Percentiles rank a stretch among this genome's conserved stretches.
phyloP scores from a whole-genome alignment of 1,140 invertebrate species.

The Nymphalis io region DNA sequence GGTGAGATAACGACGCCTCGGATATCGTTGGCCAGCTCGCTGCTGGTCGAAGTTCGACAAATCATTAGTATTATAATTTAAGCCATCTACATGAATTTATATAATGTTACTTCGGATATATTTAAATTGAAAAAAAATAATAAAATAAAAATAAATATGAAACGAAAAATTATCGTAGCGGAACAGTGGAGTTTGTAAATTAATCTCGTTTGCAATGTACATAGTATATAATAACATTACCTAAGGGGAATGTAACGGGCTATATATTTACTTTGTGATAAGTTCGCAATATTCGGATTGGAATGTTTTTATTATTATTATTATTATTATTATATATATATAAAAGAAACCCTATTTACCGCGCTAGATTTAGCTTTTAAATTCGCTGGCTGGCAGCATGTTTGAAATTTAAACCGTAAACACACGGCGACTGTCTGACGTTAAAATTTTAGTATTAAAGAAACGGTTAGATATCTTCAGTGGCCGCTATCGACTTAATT shows the following conservation, averaged over 20 bases:
- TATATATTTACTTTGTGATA: conserved; percentile 65
- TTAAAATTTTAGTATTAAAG: conserved; percentile 8
- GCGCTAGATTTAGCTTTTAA: conserved; percentile 56
- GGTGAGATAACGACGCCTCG: conserved; percentile 24
- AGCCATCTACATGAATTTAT: conserved; percentile 73
- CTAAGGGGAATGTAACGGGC: conserved; percentile 52
- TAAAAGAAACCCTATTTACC: conserved; percentile 50
- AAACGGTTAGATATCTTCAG: background rate
- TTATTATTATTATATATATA: conserved; percentile 5
- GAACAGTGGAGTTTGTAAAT: conserved; percentile 58
- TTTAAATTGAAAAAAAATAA: too few species aligned
- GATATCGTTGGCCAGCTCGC: background rate
- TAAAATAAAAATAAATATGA: conserved; percentile 36
- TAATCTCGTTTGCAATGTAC: conserved; percentile 74
- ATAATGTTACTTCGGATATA: conserved; percentile 67
- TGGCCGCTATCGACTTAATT: conserved; percentile 31
- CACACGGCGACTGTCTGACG: conserved; percentile 8
- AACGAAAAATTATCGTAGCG: conserved; percentile 76
- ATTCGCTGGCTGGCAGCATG: conserved; percentile 41
- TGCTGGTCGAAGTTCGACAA: background rate
- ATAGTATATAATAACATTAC: conserved; percentile 62
- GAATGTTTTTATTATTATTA: conserved; percentile 39
- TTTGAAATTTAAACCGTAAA: conserved; percentile 21
- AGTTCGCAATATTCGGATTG: conserved; percentile 67
- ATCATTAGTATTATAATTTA: conserved; percentile 71